Conservation (phyloP, 37 sponge, comb jelly and placozoan genomes). For the Diacarnus erythraeanus region DNA sequence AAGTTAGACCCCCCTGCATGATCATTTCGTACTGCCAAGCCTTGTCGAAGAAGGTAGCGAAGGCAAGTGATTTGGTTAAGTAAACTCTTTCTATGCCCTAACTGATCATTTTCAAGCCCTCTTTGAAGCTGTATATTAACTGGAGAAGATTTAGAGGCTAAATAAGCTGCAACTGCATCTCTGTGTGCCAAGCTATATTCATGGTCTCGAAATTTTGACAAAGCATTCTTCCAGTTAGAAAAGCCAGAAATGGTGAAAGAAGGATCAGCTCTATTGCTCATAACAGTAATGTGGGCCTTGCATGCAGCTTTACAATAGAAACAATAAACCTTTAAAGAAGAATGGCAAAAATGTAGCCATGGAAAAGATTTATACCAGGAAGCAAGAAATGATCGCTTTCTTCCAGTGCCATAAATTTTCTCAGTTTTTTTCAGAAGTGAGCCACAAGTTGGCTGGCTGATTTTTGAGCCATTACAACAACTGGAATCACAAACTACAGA, state of each 20-base stretch:
- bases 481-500: not conserved
- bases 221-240: constrained; percentile 67
- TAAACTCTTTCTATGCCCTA: not conserved
- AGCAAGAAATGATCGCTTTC: not conserved
- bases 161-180: constrained; percentile 45
- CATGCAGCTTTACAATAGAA: not conserved
- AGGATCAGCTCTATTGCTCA: constrained; percentile 1
- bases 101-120: not conserved
- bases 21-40: constrained; percentile 19
- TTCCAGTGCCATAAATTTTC: not conserved
- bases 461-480: not conserved
- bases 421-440: not conserved
- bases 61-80: constrained; percentile 6
- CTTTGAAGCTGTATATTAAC: not conserved
- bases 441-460: not conserved
- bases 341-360: not conserved
- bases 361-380: constrained; percentile 11
- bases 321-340: not conserved
- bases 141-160: not conserved
- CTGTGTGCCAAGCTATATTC: constrained; percentile 40
- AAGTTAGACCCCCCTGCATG: constrained; percentile 29
- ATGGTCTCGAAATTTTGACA: constrained; percentile 62
- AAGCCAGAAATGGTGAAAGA: constrained; percentile 32
- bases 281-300: not conserved
- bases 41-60: constrained; percentile 17